Percentiles rank a stretch among this genome's conserved stretches.
These are phyloP conservation scores for Onthophagus taurus DNA, from an alignment of 1,140 invertebrate genomes.

Conservation along the genomic window DNA sequence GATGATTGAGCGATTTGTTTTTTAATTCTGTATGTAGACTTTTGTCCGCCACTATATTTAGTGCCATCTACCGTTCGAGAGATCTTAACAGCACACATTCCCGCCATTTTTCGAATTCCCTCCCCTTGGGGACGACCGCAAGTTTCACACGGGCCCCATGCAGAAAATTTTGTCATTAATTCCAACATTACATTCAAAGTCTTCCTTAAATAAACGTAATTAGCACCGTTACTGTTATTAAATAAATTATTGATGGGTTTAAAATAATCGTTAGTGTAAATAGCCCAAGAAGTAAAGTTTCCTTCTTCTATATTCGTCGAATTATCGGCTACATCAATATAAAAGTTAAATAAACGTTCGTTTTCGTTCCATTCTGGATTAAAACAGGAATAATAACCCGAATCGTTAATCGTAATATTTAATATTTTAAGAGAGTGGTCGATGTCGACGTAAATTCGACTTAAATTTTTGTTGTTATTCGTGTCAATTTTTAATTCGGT, in stretches of 20 bases:
- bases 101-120: constrained; percentile 29
- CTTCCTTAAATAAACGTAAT: constrained; percentile 28
- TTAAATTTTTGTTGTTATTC: constrained; percentile 39
- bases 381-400: constrained; percentile 43
- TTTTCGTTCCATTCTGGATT: not conserved
- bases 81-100: constrained; percentile 27
- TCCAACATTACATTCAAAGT: constrained; percentile 29
- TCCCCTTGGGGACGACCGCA: constrained; percentile 31
- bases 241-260: constrained; percentile 34
- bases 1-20: no score
- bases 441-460: constrained; percentile 35
- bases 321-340: constrained; percentile 33
- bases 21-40: no score
- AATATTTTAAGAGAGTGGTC: constrained; percentile 40
- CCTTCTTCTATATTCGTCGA: constrained; percentile 30
- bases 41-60: no score
- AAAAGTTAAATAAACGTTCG: constrained; percentile 11
- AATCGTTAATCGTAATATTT: constrained; percentile 33
- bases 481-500: constrained; percentile 41
- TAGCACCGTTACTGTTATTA: constrained; percentile 20
- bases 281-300: constrained; percentile 40
- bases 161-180: constrained; percentile 33
- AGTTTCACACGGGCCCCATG: constrained; percentile 32
- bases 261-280: constrained; percentile 41
- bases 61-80: constrained; percentile 8